Evolutionary conservation across 2,888 invertebrate genomes (phyloP).

Genomic region (Mythimna pallens): DNA sequence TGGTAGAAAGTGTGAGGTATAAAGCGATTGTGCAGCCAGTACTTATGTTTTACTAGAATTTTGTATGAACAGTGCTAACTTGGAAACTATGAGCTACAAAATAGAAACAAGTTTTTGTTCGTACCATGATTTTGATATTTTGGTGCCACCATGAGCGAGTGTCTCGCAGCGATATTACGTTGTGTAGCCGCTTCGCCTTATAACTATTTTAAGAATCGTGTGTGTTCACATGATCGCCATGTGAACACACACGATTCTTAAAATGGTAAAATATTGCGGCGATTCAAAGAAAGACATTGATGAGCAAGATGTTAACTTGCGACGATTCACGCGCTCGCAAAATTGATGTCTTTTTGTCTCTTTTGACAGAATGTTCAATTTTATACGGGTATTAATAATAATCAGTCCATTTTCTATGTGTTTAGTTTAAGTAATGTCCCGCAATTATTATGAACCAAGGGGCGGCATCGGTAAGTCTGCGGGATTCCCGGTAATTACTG

Average conservation of each 20-base stretch:
- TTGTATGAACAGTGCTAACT: background rate
- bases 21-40: background rate
- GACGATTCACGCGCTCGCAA: too few species aligned
- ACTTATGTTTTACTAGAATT: background rate
- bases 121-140: background rate
- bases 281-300: background rate
- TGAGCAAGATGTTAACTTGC: background rate
- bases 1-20: background rate
- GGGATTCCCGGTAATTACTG: constrained; percentile 71
- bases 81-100: background rate
- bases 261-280: background rate
- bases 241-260: too few species aligned
- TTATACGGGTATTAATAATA: background rate
- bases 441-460: constrained; percentile 56
- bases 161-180: background rate
- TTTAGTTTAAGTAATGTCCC: constrained; percentile 39
- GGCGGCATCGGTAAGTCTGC: constrained; percentile 63
- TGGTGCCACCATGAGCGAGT: background rate
- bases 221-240: too few species aligned
- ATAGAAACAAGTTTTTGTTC: background rate
- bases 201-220: background rate
- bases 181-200: too few species aligned
- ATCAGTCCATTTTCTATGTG: background rate
- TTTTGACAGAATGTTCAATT: background rate
- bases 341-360: background rate